Evolutionary conservation across 2,888 invertebrate species (phyloP), one percentile per base, ranked within the genome.

Genomic region (Encarsia formosa): DNA sequence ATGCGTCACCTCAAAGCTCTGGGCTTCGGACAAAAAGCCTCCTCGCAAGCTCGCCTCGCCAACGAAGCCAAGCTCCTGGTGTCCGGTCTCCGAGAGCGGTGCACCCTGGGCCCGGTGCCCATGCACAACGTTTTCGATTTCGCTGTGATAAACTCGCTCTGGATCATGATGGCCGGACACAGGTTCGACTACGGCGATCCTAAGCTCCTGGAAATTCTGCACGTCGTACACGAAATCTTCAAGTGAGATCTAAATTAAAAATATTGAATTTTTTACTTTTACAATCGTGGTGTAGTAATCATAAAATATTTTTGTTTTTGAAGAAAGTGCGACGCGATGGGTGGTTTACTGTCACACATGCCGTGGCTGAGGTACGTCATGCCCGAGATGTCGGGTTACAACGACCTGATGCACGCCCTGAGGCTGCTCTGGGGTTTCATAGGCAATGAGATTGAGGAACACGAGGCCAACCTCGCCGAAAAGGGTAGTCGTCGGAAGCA

Each of bases 151-250:
- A 87, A 87, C 67, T 79, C 82, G 0, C 66, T 87, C 16, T 88
- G 87, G 88, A 79, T 78, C 19, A 81, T 84, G 74, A 77, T 85
- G 44, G 86, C 87, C 42, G 85, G 86, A 62, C 74, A 78, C 70
- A 77, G 84, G 63, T 86, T 84, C 65, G 74, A 80, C 32, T 76
- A 83, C 42, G 76, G 81, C 26, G 84, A 87, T 62, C 65, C 71
- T 18, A 77, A 78, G 22, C 66, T 86, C 11, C 74, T 70, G 26
- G 67, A 76, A 31, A 73, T 87, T 5, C 75, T 86, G 29, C 72
- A 79, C 48, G 73, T 78, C 2, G 81, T 86, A 29, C 79, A 83
- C 62, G 79, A 82, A 54, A 79, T 80, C 5, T 88, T 88, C 65
- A 77, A 79, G 63, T 72, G 38, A 50, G 22, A n/a, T 35, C 16